Conservation (phyloP, 23 tunicate genomes). For the Ciona savignyi region DNA sequence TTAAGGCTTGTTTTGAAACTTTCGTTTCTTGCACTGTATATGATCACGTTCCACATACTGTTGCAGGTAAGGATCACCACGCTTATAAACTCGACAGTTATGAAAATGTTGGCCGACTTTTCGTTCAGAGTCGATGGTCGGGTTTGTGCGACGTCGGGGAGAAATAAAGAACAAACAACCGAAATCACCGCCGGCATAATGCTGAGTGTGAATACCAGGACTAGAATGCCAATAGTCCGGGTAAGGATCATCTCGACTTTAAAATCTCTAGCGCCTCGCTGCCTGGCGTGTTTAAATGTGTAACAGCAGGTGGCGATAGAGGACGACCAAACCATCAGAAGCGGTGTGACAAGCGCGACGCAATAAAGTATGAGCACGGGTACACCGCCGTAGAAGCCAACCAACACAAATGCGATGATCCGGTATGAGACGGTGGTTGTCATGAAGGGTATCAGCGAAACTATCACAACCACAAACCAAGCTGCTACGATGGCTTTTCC, state of each 20-base stretch:
- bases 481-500: not conserved
- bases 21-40: slow-evolving; percentile 16
- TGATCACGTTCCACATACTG: slow-evolving; percentile 12
- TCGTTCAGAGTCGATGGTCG: not conserved
- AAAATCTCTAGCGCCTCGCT: not conserved
- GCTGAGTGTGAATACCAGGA: not conserved
- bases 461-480: slow-evolving; percentile 5
- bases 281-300: slow-evolving; percentile 8
- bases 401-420: slow-evolving; percentile 2
- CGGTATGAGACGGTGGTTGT: slow-evolving; percentile 3
- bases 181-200: not conserved
- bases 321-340: slow-evolving; percentile 6
- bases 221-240: not conserved
- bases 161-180: not conserved
- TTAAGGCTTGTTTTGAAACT: slow-evolving; percentile 2
- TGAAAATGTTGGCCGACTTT: not conserved
- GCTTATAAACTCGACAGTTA: slow-evolving; percentile 1
- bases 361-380: not conserved
- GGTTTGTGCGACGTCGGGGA: not conserved
- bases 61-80: slow-evolving; percentile 8
- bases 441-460: slow-evolving; percentile 6
- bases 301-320: slow-evolving; percentile 10
- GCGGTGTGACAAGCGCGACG: slow-evolving; percentile 1
- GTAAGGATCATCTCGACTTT: not conserved
- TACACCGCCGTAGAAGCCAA: not conserved